These are phyloP conservation scores for Bubalus kerabau DNA, from an alignment of 2,113 vertebrate species.

Conservation along the genomic window DNA sequence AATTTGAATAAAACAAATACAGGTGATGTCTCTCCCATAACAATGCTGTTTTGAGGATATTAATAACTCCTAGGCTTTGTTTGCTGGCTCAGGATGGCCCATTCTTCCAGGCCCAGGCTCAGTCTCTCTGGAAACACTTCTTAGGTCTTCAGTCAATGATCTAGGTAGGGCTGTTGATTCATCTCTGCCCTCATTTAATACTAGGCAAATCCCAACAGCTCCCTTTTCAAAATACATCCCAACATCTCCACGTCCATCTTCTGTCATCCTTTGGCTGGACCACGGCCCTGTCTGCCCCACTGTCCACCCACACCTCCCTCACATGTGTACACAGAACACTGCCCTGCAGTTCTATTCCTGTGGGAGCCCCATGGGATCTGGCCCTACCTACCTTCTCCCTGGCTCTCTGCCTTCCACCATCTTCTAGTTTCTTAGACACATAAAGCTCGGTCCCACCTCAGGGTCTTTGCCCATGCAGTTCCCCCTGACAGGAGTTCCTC, in stretches of 20 bases:
- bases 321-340: background rate
- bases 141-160: background rate
- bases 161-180: accelerated
- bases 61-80: background rate
- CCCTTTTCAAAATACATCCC: background rate
- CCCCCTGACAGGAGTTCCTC: background rate
- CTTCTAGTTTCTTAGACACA: background rate
- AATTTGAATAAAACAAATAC: conserved; percentile 20
- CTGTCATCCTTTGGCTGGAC: too few relatives aligned
- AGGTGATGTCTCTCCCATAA: background rate
- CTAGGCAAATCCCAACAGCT: accelerated
- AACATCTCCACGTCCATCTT: background rate
- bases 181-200: too few relatives aligned
- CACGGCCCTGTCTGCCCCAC: accelerated
- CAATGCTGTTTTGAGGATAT: accelerated
- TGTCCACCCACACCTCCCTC: background rate
- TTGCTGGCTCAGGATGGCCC: background rate
- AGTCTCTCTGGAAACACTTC: background rate
- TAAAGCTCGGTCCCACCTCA: background rate
- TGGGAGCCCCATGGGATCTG: background rate
- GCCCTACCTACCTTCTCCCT: background rate
- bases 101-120: accelerated
- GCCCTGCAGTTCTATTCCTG: background rate
- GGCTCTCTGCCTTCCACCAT: background rate
- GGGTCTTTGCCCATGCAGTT: background rate